Percentiles rank a stretch among this genome's conserved stretches.
Evolutionary conservation across 1,140 invertebrate species (phyloP).

Genomic region (Metopolophium dirhodum): DNA sequence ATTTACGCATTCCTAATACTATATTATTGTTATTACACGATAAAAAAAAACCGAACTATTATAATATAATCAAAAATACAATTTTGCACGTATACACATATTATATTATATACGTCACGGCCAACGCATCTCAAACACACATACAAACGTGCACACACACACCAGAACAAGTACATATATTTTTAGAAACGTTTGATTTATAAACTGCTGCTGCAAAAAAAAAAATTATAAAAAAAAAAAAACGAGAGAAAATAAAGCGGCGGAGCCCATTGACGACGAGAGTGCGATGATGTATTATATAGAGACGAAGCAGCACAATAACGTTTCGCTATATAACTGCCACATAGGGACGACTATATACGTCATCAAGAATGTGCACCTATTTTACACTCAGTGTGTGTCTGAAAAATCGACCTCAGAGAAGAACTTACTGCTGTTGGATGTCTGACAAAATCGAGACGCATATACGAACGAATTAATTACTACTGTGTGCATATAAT

Average conservation of each 20-base stretch:
- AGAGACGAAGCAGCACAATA: neutral
- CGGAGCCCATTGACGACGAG: neutral
- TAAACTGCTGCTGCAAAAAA: neutral
- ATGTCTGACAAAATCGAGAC: constrained; percentile 22
- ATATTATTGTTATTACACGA: neutral
- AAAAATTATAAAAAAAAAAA: neutral
- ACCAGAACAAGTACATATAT: neutral
- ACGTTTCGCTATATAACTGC: neutral
- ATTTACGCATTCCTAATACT: neutral
- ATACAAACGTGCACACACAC: neutral
- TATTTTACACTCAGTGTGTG: neutral
- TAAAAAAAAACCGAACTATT: neutral
- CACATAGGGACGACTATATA: neutral
- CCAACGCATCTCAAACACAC: neutral
- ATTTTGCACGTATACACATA: neutral
- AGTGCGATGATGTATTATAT: neutral
- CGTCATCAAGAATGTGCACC: constrained; percentile 9
- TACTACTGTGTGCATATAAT: neutral
- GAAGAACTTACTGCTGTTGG: neutral
- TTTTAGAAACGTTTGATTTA: constrained; percentile 49
- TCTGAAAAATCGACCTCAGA: constrained; percentile 28
- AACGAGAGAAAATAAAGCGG: constrained; percentile 15
- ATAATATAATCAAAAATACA: neutral
- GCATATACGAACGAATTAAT: constrained; percentile 22
- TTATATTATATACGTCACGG: neutral